A percentile compares a stretch with the other conserved stretches of the same genome.
Evolutionary conservation across 2,888 invertebrate species (phyloP).

Genomic region (Nasonovia ribisnigri): DNA sequence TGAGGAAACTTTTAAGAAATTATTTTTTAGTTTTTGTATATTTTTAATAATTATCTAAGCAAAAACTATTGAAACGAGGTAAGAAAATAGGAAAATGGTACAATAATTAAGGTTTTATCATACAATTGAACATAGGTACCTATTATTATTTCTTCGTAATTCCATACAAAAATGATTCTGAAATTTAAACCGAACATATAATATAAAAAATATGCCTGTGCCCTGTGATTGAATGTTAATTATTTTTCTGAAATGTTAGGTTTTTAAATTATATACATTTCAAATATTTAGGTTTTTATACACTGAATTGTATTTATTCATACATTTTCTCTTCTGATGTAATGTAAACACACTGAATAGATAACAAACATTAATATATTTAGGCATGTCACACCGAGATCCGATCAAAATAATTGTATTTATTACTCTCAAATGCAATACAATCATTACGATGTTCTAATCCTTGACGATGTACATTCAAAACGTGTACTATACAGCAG

Average conservation of each 20-base stretch:
- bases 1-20: neutral
- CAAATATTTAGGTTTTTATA: neutral
- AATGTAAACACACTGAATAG: neutral
- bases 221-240: neutral
- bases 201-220: neutral
- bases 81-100: neutral
- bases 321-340: neutral
- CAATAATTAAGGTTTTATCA: neutral
- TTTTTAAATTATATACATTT: neutral
- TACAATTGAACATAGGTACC: neutral
- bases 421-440: neutral
- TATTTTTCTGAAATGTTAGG: neutral
- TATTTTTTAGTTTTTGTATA: neutral
- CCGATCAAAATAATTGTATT: neutral
- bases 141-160: neutral
- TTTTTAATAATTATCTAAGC: neutral
- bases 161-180: neutral
- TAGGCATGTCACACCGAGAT: neutral
- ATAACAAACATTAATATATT: neutral
- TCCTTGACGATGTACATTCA: neutral
- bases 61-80: neutral
- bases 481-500: neutral
- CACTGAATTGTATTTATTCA: neutral
- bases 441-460: neutral
- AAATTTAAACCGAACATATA: neutral